Percentiles rank a stretch among this genome's conserved stretches.
These are phyloP conservation scores for Elaphurus davidianus DNA, from an alignment of 2,113 vertebrate genomes.

Conservation along the genomic window DNA sequence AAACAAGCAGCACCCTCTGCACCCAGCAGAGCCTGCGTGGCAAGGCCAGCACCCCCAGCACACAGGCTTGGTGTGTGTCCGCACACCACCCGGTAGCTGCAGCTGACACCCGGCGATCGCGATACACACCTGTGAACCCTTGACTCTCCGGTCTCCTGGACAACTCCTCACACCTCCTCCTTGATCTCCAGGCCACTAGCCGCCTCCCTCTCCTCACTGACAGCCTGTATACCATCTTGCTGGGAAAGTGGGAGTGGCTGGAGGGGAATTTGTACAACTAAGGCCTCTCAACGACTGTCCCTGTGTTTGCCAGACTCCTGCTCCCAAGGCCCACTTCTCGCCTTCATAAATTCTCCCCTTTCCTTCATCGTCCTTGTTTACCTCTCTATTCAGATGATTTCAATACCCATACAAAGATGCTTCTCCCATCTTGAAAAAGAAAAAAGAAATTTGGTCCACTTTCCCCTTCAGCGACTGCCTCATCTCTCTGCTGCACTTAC, in stretches of 20 bases:
- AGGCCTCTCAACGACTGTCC: neutral
- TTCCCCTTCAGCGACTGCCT: neutral
- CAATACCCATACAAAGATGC: neutral
- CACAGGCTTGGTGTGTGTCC: neutral
- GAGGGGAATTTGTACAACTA: neutral
- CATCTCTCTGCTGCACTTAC: neutral
- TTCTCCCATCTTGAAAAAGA: neutral
- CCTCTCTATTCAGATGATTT: neutral
- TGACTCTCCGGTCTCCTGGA: neutral
- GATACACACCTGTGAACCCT: neutral
- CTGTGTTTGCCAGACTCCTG: neutral
- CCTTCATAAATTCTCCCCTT: neutral
- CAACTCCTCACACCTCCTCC: neutral
- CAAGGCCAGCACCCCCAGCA: too few species aligned
- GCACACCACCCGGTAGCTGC: rapidly evolving
- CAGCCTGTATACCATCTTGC: neutral
- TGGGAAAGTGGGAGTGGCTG: neutral
- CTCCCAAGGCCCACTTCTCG: neutral
- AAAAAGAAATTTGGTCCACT: neutral
- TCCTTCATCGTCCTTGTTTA: neutral
- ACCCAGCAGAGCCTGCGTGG: neutral
- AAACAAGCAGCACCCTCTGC: neutral
- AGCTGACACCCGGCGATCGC: rapidly evolving
- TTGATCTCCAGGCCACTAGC: neutral
- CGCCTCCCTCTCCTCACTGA: neutral